A percentile compares a stretch with the other conserved stretches of the same genome.
Evolutionary conservation across 1,140 invertebrate genomes (phyloP).

Genomic region (Glossosoma conforme): DNA sequence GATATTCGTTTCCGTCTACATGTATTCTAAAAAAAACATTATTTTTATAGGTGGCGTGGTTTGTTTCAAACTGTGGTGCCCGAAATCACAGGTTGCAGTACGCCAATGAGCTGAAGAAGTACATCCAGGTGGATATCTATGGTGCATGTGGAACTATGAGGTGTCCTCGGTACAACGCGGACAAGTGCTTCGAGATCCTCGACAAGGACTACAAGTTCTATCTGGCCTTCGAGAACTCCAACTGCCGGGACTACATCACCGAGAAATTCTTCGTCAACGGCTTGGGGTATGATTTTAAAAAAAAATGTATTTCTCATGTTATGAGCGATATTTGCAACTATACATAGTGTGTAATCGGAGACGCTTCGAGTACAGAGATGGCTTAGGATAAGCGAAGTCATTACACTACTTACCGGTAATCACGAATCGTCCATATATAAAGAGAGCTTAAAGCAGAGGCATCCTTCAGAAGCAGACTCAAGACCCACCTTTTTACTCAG

Average conservation of each 20-base stretch:
- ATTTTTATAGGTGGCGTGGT: constrained; percentile 78
- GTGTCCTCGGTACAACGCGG: constrained; percentile 73
- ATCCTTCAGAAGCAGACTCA: too few relatives aligned
- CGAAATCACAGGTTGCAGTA: constrained; percentile 83
- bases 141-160: constrained; percentile 82
- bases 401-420: too few relatives aligned
- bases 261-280: constrained; percentile 97
- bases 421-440: too few relatives aligned
- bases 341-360: too few relatives aligned
- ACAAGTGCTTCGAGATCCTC: constrained; percentile 87
- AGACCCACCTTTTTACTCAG: too few relatives aligned
- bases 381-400: too few relatives aligned
- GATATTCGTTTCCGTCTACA: too few relatives aligned
- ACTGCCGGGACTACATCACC: constrained; percentile 94
- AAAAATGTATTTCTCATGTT: too few relatives aligned
- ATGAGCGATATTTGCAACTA: too few relatives aligned
- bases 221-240: constrained; percentile 94
- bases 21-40: too few relatives aligned
- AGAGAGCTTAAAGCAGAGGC: too few relatives aligned
- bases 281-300: constrained; percentile 63
- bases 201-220: constrained; percentile 96
- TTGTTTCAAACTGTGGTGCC: constrained; percentile 93
- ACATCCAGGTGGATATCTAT: constrained; percentile 91
- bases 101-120: constrained; percentile 77
- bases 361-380: too few relatives aligned